These are phyloP conservation scores for Champsocephalus esox DNA, from an alignment of 2,797 vertebrate species.

Conservation along the genomic window DNA sequence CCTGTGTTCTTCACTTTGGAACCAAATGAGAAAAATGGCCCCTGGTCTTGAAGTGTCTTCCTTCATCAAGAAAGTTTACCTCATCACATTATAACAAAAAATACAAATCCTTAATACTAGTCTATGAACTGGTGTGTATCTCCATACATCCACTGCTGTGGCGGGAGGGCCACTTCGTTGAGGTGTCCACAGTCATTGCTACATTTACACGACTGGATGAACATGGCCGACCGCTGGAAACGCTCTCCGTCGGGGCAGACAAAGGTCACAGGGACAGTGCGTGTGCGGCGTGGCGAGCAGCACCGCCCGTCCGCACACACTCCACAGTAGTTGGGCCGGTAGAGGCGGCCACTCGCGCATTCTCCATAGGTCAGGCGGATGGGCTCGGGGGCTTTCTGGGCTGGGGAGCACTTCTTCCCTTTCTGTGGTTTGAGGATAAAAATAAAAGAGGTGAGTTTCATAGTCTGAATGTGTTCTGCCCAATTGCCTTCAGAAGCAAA, in stretches of 20 bases:
- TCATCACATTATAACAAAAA: conserved; percentile 5
- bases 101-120: conserved; percentile 37
- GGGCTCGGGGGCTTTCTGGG: conserved; percentile 70
- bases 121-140: conserved; percentile 81
- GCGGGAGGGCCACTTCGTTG: conserved; percentile 77
- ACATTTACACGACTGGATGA: conserved; percentile 85
- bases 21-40: conserved; percentile 43
- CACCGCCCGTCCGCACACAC: conserved; percentile 78
- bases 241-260: conserved; percentile 76
- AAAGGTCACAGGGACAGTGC: conserved; percentile 78
- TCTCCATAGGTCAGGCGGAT: conserved; percentile 75
- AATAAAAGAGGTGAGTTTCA: background rate
- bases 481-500: conserved; percentile 11
- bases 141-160: conserved; percentile 80
- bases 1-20: conserved; percentile 47
- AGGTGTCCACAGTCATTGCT: conserved; percentile 74
- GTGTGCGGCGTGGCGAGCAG: conserved; percentile 79
- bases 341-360: conserved; percentile 78
- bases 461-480: background rate
- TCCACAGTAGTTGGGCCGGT: conserved; percentile 82
- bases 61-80: conserved; percentile 39
- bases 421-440: conserved; percentile 62
- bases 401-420: conserved; percentile 78
- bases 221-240: conserved; percentile 79
- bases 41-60: conserved; percentile 37